Evolutionary conservation across 2,797 vertebrate species (phyloP), one percentile per base, ranked within the genome.

Genomic region (Buphagus erythrorhynchus): DNA sequence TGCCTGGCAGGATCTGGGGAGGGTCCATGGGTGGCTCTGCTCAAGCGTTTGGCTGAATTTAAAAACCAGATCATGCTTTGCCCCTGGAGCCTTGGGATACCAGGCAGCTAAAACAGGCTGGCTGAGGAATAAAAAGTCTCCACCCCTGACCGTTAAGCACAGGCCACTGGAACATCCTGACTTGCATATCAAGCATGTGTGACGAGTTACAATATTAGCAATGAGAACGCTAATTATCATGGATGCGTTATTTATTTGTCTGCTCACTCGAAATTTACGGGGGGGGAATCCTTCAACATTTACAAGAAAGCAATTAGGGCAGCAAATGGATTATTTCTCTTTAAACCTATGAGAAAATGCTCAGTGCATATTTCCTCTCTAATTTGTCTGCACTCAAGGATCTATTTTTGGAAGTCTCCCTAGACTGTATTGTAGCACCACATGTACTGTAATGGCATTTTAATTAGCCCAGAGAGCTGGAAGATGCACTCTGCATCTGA

Each of bases 341-440:
- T 82, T 87, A 86, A 91, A 88, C 92, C 92, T 90, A 94, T 77
- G 91, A 95, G 93, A 97, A 92, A 93, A 95, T 83, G 80, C 90
- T 93, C 93, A 86, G 79, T 58, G 95, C 93, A 90, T 94, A 91
- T 94, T 97, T 95, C 91, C 94, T 78, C 94, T 96, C 92, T 91
- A 91, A 80, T 88, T 88, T 85, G 86, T 89, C 95, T 97, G 93
- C 92, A 88, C 94, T 95, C 93, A 83, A 93, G 90, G 80, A 95
- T 87, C 97, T 97, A 97, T 98, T 97, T 98, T 96, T 97, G 97
- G 98, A 97, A 96, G 49, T 96, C 97, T 98, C 95, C 61, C 93
- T 90, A 96, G 97, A 97, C 94, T 95, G 97, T 95, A 97, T 94
- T 85, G 87, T 77, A 91, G 93, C 90, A 95, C 96, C 95, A 97